These are phyloP conservation scores for Macrotis lagotis DNA, from an alignment of 2,113 vertebrate species.

Conservation along the genomic window DNA sequence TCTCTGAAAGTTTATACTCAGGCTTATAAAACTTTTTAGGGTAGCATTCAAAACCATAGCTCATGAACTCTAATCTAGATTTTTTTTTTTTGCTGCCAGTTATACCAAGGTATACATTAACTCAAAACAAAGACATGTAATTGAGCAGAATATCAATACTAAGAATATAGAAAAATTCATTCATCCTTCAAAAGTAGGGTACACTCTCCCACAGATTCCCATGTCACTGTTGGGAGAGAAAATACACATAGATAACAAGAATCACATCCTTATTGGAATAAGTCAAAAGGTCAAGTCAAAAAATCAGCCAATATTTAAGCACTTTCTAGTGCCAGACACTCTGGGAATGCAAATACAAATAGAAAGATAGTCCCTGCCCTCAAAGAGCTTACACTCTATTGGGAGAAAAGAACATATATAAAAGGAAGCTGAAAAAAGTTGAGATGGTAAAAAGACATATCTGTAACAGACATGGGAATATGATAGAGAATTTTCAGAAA, in stretches of 20 bases:
- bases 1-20: not conserved
- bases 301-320: not conserved
- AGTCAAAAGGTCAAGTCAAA: not conserved
- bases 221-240: not conserved
- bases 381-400: not conserved
- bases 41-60: not conserved
- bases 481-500: not conserved
- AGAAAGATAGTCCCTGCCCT: not conserved
- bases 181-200: not conserved
- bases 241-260: not conserved
- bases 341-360: not conserved
- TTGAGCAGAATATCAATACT: not conserved
- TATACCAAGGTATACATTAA: not conserved
- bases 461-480: not conserved
- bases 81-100: not conserved
- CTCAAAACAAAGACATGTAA: not conserved
- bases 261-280: not conserved
- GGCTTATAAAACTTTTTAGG: not conserved
- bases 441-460: not conserved
- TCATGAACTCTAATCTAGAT: not conserved
- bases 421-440: not conserved
- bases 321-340: not conserved
- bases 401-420: not conserved
- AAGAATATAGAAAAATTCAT: not conserved
- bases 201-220: not conserved